Base-by-base conservation (phyloP, 1,140 invertebrate genomes). In the Pogonus chalceus region DNA sequence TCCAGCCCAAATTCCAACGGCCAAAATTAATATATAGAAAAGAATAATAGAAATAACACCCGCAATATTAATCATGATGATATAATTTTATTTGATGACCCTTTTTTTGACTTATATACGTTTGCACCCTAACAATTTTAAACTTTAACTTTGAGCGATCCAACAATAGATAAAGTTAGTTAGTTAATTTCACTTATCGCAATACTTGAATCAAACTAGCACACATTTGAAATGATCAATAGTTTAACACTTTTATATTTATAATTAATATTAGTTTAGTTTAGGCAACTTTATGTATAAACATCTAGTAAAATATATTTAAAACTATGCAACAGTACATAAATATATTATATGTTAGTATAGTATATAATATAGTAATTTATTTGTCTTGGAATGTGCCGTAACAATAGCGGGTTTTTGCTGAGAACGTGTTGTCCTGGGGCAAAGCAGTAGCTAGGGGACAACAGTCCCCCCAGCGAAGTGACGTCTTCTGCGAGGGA, bases 1-100 rank as follows among this genome's bases (percentile, higher is more conserved):
- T 20, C 84, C 92, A 2, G 93, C 94, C 92, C 93, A 96, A 67
- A 97, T 92, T 62, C 94, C 94, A 56, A 97, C 93, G 9, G 76
- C 81, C 57, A 98, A 72, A 64, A 98, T 97, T 20, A 96, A 73
- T 51, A 94, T 69, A 76, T 98, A 98, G 74, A 98, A 98, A 55
- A 97, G 73, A 56, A 94, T 79, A 65, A 98, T 94, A 43, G 92
- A 93, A 52, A 95, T 76, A 49, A 97, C 79, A 43, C 95, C 94
- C 24, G 85, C 84, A 51, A 95, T 75, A 79, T 96, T 94, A 65
- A 96, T 85, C 87, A 89, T 89, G 66, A 77, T 87, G 70, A 58
- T 53, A 60, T 54, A 56, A 48, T 21, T 23, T 9, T 9, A 35
- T 35, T 35, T 35, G 7, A 35, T n/a, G n/a, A n/a, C n/a, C n/a